Evolutionary conservation across 2,888 invertebrate genomes (phyloP).

Genomic region (Eupithecia inturbata): DNA sequence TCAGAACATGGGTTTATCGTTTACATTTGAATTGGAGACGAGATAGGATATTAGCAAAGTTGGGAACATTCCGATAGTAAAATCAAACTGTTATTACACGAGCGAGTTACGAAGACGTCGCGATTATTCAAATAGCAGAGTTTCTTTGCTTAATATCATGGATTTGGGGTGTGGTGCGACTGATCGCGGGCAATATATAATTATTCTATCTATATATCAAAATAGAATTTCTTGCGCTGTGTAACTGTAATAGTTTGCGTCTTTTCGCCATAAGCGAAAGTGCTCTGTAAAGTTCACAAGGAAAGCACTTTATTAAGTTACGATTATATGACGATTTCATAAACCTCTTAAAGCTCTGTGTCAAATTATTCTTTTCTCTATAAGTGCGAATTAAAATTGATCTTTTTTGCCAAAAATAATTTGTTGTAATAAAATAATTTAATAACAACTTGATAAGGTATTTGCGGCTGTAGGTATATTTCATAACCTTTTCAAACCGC

Average conservation of each 20-base stretch:
- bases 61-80: slow-evolving; percentile 32
- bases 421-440: too few species aligned
- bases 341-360: too few species aligned
- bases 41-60: slow-evolving; percentile 22
- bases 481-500: neutral
- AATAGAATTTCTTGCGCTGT: neutral
- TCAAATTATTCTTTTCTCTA: too few species aligned
- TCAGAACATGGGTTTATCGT: slow-evolving; percentile 2
- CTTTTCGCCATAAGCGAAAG: neutral
- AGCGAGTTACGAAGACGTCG: slow-evolving; percentile 50
- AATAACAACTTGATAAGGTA: too few species aligned
- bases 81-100: slow-evolving; percentile 56
- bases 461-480: too few species aligned
- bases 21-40: slow-evolving; percentile 17
- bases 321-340: too few species aligned
- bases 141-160: slow-evolving; percentile 38
- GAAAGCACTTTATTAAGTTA: neutral
- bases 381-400: too few species aligned
- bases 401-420: too few species aligned
- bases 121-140: slow-evolving; percentile 53
- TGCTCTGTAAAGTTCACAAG: neutral
- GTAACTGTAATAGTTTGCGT: neutral
- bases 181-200: too few species aligned
- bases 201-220: too few species aligned
- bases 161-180: slow-evolving; percentile 33